Evolutionary conservation across 2,888 invertebrate genomes (phyloP), one percentile per base, ranked within the genome.

Genomic region (Scaptomyza caliginosa): DNA sequence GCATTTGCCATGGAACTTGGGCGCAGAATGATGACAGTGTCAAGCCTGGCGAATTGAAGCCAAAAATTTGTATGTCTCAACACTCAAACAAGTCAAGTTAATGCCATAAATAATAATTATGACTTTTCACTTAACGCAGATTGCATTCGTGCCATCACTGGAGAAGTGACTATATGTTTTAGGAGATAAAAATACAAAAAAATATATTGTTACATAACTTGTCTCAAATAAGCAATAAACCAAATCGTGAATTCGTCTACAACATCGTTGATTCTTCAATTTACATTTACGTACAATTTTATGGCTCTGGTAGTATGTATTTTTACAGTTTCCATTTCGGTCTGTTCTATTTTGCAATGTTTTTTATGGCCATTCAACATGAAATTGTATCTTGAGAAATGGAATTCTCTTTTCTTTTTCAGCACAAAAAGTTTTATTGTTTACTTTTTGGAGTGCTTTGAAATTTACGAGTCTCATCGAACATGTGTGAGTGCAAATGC

Each of bases 401-500:
- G 13, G 21, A 43, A 77, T 64, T 34, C 48, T 56, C 43, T 49
- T 16, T 34, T 39, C 46, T 39, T 48, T 48, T 68, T 49, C 16
- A 56, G 49, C 46, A 58, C 65, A 65, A 60, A 62, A 74, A 77
- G 59, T 83, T 85, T 83, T 82, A 82, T 77, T 83, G 77, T 77
- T 75, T 77, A 71, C 69, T 78, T 78, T 76, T 69, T 64, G 74
- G 67, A 65, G 74, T 67, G 64, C 67, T 71, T 71, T 54, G 24
- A 69, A 73, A 77, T 84, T 81, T 81, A 83, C 77, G 77, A 75
- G 65, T 30, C 40, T 36, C 50, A 10, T 1, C 13, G 28, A 21
- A 17, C 26, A 40, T 17, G 40, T 48, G 30, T 48, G 24, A 10
- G 38, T 16, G 16, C 39, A 23, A 39, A 17, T 30, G n/a, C 19